Conservation (phyloP, 1,140 invertebrate species). For the Drosophila tristis region DNA sequence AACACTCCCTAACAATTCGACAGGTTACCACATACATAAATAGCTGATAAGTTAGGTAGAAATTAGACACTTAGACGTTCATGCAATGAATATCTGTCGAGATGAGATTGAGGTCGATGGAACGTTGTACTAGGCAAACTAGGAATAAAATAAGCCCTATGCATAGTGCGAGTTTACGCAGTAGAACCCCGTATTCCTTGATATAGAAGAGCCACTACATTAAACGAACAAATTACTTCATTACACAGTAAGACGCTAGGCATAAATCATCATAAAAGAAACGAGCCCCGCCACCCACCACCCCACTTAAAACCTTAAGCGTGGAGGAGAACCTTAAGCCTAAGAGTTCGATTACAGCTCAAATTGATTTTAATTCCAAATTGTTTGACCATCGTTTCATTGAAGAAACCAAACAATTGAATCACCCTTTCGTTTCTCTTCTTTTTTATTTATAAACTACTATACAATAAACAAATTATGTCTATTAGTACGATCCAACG, state of each 20-base stretch:
- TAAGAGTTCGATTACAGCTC: slow-evolving; percentile 22
- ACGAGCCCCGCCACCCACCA: slow-evolving; percentile 3
- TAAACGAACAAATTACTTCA: slow-evolving; percentile 25
- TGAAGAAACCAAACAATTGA: slow-evolving; percentile 20
- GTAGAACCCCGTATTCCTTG: slow-evolving; percentile 1
- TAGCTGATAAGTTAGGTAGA: slow-evolving; percentile 42
- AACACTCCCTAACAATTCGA: slow-evolving; percentile 22
- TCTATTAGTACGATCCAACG: slow-evolving; percentile 37
- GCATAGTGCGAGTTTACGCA: slow-evolving; percentile 13
- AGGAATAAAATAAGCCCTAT: slow-evolving; percentile 3
- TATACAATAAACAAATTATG: slow-evolving; percentile 46
- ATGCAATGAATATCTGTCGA: slow-evolving; percentile 42
- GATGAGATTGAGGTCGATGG: slow-evolving; percentile 25
- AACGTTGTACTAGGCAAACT: background rate
- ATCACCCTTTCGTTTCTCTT: slow-evolving; percentile 10
- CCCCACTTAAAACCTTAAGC: slow-evolving; percentile 13
- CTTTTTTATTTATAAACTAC: slow-evolving; percentile 32
- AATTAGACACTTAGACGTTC: slow-evolving; percentile 25
- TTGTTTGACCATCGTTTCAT: slow-evolving; percentile 1
- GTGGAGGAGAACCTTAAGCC: background rate
- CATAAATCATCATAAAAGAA: slow-evolving; percentile 1
- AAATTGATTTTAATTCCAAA: slow-evolving; percentile 30
- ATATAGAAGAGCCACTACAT: slow-evolving; percentile 25
- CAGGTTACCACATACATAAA: slow-evolving; percentile 1
- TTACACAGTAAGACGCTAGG: slow-evolving; percentile 17